Conservation (phyloP, 2,113 vertebrate genomes). For the Python bivittatus region DNA sequence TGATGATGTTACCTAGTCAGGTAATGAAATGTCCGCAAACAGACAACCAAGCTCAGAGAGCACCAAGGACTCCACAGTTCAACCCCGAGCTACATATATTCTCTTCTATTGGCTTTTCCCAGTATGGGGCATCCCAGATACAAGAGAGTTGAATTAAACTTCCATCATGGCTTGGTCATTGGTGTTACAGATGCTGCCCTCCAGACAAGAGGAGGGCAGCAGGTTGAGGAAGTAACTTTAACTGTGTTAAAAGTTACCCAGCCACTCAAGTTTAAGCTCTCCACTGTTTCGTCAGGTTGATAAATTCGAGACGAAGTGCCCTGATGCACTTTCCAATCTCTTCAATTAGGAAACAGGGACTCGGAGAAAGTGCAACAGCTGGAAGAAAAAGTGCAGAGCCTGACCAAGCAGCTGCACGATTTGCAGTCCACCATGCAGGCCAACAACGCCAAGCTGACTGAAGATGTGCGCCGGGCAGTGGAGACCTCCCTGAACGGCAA, state of each 20-base stretch:
- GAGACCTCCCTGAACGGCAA: slow-evolving; percentile 69
- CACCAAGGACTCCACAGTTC: not conserved
- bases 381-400: slow-evolving; percentile 83
- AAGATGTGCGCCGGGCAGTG: slow-evolving; percentile 61
- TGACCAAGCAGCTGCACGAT: slow-evolving; percentile 83
- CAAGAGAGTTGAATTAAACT: not conserved
- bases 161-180: not conserved
- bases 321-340: not conserved
- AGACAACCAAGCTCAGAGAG: not conserved
- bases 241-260: not conserved
- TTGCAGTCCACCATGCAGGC: slow-evolving; percentile 78
- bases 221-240: not conserved
- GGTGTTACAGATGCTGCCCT: not conserved
- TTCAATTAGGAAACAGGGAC: slow-evolving; percentile 72
- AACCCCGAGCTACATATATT: not conserved
- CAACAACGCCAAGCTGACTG: slow-evolving; percentile 75
- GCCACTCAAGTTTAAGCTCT: not conserved
- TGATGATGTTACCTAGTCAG: too few species aligned
- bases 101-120: not conserved
- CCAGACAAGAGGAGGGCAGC: not conserved
- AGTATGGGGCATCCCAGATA: not conserved
- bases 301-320: not conserved
- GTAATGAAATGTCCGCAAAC: not conserved
- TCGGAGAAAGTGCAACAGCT: slow-evolving; percentile 80
- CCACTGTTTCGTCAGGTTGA: not conserved